Conservation (phyloP, 2,797 vertebrate genomes). For the Benthosema pterotum region DNA sequence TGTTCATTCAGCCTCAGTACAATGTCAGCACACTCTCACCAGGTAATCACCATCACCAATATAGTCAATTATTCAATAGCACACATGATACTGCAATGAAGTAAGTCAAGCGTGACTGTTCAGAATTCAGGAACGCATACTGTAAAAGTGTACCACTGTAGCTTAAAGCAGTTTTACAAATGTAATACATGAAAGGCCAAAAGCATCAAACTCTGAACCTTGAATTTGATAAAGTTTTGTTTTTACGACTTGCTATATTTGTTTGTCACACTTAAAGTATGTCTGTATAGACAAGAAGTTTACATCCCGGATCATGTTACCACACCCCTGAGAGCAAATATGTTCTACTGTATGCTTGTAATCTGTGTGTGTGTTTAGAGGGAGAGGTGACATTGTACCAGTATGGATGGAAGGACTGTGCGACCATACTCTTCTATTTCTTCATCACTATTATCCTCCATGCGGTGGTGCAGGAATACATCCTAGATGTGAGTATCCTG, state of each 20-base stretch:
- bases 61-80: neutral
- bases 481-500: constrained; percentile 90
- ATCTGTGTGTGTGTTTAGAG: constrained; percentile 74
- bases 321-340: constrained; percentile 25
- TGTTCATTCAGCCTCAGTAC: constrained; percentile 98
- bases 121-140: neutral
- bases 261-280: no score
- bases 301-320: constrained; percentile 19
- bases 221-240: no score
- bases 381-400: constrained; percentile 91
- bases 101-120: neutral
- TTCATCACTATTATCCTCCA: constrained; percentile 95
- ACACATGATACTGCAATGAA: neutral
- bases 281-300: no score
- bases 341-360: constrained; percentile 10
- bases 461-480: constrained; percentile 95
- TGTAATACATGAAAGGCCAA: no score
- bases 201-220: no score
- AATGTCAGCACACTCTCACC: constrained; percentile 87
- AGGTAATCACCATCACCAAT: constrained; percentile 81
- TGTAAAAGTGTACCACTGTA: no score
- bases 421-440: constrained; percentile 95
- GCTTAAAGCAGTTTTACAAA: no score
- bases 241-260: no score
- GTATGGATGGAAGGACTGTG: constrained; percentile 92